Evolutionary conservation across 2,888 invertebrate species (phyloP).

Genomic region (Brachypterus glaber): DNA sequence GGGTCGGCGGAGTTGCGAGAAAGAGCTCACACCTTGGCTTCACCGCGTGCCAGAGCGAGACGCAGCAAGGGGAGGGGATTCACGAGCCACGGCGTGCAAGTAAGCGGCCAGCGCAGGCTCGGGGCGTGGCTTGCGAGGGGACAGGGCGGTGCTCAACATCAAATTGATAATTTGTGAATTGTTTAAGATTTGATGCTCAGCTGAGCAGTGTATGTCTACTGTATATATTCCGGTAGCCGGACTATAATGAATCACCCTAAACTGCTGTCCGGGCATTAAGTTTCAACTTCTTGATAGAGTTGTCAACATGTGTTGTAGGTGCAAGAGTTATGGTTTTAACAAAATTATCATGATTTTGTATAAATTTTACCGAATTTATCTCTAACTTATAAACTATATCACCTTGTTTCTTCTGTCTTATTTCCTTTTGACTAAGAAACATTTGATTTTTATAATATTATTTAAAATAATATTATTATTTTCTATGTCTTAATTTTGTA

Average conservation of each 20-base stretch:
- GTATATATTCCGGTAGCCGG: constrained; percentile 34
- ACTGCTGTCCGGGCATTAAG: constrained; percentile 6
- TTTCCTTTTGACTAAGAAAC: too few species aligned
- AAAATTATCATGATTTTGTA: too few species aligned
- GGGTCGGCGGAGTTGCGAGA: constrained; percentile 28
- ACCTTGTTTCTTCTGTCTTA: too few species aligned
- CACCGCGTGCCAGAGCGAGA: constrained; percentile 9
- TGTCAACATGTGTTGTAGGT: constrained; percentile 3
- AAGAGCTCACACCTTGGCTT: too few species aligned
- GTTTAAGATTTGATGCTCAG: constrained; percentile 42
- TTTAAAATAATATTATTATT: too few species aligned
- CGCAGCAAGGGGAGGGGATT: constrained; percentile 30
- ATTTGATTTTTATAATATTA: too few species aligned
- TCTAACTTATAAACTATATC: too few species aligned
- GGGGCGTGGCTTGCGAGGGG: constrained; percentile 37
- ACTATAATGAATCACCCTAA: constrained; percentile 28
- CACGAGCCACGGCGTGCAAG: constrained; percentile 29
- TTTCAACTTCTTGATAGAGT: constrained; percentile 10
- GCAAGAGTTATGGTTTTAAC: too few species aligned
- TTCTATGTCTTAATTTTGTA: too few species aligned
- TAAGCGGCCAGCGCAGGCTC: constrained; percentile 34
- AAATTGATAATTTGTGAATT: constrained; percentile 44
- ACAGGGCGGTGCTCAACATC: constrained; percentile 36
- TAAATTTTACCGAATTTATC: too few species aligned
- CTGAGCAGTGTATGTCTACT: constrained; percentile 31